Conservation (phyloP, 2,888 invertebrate species). For the Ochropleura plecta region DNA sequence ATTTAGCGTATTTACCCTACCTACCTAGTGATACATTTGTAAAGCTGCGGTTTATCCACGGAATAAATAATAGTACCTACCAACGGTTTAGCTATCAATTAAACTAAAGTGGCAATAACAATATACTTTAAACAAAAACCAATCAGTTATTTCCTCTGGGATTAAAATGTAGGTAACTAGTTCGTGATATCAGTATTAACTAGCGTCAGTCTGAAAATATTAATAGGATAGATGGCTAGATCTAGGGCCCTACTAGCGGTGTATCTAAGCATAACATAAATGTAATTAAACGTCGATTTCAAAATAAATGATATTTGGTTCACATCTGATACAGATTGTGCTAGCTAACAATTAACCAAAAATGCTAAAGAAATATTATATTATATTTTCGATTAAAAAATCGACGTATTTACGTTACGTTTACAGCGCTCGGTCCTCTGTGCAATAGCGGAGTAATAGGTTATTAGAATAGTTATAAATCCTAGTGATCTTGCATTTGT, state of each 20-base stretch:
- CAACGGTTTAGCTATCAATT: conserved; percentile 11
- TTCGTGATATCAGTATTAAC: conserved; percentile 1
- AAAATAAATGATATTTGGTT: too few species aligned
- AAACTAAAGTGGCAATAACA: not conserved
- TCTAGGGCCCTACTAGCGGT: too few species aligned
- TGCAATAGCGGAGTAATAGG: not conserved
- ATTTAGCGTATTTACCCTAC: too few species aligned
- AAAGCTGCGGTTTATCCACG: not conserved
- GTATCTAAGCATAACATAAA: too few species aligned
- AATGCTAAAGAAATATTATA: too few species aligned
- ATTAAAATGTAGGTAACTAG: conserved; percentile 1
- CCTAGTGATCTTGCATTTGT: not conserved
- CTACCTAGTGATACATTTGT: not conserved
- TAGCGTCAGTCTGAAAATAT: not conserved
- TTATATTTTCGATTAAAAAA: too few species aligned
- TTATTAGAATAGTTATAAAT: not conserved
- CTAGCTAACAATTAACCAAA: too few species aligned
- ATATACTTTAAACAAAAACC: not conserved
- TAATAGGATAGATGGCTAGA: not conserved
- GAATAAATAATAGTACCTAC: too few species aligned
- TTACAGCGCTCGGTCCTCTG: not conserved
- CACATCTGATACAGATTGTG: too few species aligned
- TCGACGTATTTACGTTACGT: too few species aligned
- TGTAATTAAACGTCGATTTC: too few species aligned
- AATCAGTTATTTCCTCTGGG: conserved; percentile 32